Evolutionary conservation across 2,113 vertebrate species (phyloP).

Genomic region (Sula dactylatra): DNA sequence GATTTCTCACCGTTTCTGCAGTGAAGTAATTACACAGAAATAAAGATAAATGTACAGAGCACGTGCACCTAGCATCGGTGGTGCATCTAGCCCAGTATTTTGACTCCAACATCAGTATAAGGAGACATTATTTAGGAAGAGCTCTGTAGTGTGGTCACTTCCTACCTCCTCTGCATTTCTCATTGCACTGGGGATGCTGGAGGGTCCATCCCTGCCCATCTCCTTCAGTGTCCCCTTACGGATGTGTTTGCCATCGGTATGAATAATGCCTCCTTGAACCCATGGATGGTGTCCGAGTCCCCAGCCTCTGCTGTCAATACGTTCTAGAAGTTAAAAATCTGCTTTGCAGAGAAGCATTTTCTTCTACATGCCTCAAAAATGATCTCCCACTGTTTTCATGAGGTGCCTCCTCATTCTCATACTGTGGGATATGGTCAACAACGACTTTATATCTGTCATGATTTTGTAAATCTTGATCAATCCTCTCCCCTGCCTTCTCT

Average conservation of each 20-base stretch:
- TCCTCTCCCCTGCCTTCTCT: background rate
- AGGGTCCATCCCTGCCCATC: background rate
- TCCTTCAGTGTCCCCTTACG: background rate
- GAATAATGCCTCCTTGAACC: background rate
- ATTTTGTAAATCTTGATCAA: background rate
- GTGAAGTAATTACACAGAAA: background rate
- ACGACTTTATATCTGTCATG: background rate
- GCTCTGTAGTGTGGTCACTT: background rate
- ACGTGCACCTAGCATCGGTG: background rate
- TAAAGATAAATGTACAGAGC: background rate
- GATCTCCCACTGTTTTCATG: background rate
- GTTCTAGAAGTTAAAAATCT: background rate
- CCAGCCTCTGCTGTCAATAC: background rate
- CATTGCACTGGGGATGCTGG: background rate
- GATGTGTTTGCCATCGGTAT: background rate
- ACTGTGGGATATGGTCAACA: background rate
- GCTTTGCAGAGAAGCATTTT: background rate
- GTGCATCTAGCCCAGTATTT: background rate
- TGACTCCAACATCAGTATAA: background rate
- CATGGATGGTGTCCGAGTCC: fast-evolving
- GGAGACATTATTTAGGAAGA: background rate
- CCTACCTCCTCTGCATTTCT: background rate
- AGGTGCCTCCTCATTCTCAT: background rate
- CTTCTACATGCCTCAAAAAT: background rate
- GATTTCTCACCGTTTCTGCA: background rate